Evolutionary conservation across 30 jellyfish, hydroid and myxozoan species (phyloP), one percentile per base, ranked within the genome.

Genomic region (Haliclystus octoradiatus): DNA sequence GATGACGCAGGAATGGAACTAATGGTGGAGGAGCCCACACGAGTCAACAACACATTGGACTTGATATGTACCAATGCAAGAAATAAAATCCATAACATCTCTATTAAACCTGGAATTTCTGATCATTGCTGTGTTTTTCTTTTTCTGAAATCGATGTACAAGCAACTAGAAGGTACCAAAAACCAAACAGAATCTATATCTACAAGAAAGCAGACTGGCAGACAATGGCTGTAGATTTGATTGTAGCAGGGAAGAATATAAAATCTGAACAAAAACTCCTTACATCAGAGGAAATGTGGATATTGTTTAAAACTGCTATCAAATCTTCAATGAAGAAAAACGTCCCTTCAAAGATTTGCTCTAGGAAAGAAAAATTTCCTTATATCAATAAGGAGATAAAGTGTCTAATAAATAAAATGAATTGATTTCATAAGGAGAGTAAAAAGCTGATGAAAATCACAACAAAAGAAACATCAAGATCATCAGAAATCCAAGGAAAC

Each of bases 201-300:
- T 69, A 69, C 70, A 50, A 69, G 50, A 47, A 47, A 0, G 52
- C 80, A 47, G 80, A 49, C 27, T 69, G 80, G 80, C 67, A 50
- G 49, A 7, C 50, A 70, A 34, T 70, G 49, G 50, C 49, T 31
- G 80, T 28, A 24, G 70, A 47, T 31, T 22, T 47, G 22, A 12
- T 19, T 5, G 19, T 40, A 9, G 57, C 57, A 9, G 57, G 14
- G 9, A 40, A 40, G 57, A 19, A 40, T 5, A 40, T 40, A 40
- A 19, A 5, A 40, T 9, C 9, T 5, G 57, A 19, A 19, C 19
- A 40, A 19, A 19, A 40, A 5, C 9, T 9, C 14, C 9, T 40
- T 9, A 40, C 14, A 40, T 9, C 57, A 40, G 57, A 40, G 9
- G 57, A 40, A 40, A 40, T 40, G 57, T 40, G 57, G 57, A 40